phyloP scores from a whole-genome alignment of 2,797 vertebrate genomes.

The Hirundo rustica region DNA sequence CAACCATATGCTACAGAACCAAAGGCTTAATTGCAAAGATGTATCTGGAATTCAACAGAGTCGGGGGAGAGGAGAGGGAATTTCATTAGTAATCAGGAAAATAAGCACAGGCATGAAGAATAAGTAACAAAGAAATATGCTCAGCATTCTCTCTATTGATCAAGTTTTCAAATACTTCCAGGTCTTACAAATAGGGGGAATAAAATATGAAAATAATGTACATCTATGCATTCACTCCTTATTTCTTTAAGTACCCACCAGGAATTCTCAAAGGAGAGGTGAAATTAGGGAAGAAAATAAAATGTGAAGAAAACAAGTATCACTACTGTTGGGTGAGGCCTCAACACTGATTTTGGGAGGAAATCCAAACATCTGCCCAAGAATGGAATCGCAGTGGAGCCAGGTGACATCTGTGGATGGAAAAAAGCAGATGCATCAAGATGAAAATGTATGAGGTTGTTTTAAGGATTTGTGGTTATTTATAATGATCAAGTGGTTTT shows the following conservation, averaged over 20 bases:
- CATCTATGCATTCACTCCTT: neutral
- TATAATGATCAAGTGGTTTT: neutral
- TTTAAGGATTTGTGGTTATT: neutral
- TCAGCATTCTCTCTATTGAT: neutral
- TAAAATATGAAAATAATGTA: neutral
- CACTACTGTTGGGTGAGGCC: neutral
- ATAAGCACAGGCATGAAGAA: neutral
- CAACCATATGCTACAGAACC: constrained; percentile 40
- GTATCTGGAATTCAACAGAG: constrained; percentile 10
- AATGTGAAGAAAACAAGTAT: neutral
- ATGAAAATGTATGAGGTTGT: neutral
- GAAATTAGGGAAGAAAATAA: neutral
- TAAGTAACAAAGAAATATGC: neutral
- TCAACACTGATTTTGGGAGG: neutral
- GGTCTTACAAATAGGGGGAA: neutral
- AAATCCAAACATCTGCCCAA: neutral
- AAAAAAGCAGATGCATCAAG: neutral
- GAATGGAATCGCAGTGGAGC: neutral
- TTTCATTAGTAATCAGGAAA: constrained; percentile 12
- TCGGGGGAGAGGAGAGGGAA: neutral
- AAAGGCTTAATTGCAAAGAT: constrained; percentile 41
- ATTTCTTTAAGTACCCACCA: neutral
- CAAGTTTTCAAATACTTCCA: neutral
- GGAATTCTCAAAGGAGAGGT: neutral
- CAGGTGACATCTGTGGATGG: neutral